Evolutionary conservation across 1,140 invertebrate genomes (phyloP), one percentile per base, ranked within the genome.

Genomic region (Bombus difficillimus): DNA sequence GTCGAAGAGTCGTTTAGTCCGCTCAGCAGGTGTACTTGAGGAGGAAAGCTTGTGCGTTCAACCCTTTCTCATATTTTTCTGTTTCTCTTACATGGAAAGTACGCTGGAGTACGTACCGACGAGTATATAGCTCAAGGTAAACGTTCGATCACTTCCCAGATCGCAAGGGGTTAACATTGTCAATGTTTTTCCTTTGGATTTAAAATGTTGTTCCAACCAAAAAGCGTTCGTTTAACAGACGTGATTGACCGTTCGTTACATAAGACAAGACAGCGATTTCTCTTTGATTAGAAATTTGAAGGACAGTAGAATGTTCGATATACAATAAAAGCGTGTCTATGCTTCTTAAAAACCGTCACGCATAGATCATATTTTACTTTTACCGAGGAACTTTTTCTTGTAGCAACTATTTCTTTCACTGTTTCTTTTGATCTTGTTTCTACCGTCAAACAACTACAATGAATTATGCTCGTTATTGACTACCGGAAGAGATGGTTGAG

Each of bases 351-450:
- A 62, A 25, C 1, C n/a, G 4, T 13, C 5, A 34, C 25, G 18
- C 10, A n/a, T 18, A 39, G 64, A 75, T 18, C 1, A 47, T 28
- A 10, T 62, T 77, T 85, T 37, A 68, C 81, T 89, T 88, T 88
- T 59, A 37, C 75, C 15, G 68, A 18, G 28, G 47, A 62, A 28
- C 37, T 62, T 80, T 76, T 81, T 81, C 25, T 8, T 32, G 15
- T 37, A 71, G 25, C 62, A 39, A 41, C 62, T 22, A n/a, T 22
- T 34, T 81, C 80, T 80, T 80, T 80, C 37, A 37, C 28, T 9
- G 25, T 18, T 39, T 62, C 18, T 73, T 22, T 73, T 34, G 37
- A 59, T 43, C 47, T n/a, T 28, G 47, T 25, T 59, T n/a, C 34
- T 2, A 47, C 12, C 15, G n/a, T 10, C 22, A 18, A 28, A 25